These are phyloP conservation scores for Myiozetetes cayanensis DNA, from an alignment of 2,113 vertebrate genomes.

Conservation along the genomic window DNA sequence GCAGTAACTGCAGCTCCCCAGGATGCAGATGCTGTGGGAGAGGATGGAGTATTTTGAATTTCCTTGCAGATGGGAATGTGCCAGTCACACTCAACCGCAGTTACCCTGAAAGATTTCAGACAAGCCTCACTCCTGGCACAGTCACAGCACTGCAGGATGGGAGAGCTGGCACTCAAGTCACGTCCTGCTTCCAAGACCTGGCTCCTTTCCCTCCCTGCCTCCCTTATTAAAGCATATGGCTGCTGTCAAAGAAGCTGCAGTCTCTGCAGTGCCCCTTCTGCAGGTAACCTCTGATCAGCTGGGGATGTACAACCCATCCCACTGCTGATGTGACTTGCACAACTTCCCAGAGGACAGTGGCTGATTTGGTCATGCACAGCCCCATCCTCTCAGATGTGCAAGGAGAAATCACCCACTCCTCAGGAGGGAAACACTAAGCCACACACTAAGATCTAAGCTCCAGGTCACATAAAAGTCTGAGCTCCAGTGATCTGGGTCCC, in stretches of 20 bases:
- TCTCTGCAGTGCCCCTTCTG: not conserved
- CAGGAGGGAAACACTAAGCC: not conserved
- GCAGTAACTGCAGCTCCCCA: not conserved
- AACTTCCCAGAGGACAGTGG: not conserved
- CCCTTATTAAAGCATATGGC: not conserved
- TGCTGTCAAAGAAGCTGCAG: not conserved
- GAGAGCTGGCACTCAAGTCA: constrained; percentile 10
- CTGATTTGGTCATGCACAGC: not conserved
- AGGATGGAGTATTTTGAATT: not conserved
- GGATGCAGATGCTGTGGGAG: not conserved
- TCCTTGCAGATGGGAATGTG: not conserved
- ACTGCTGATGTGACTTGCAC: not conserved
- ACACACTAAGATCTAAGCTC: not conserved
- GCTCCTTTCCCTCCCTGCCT: not conserved
- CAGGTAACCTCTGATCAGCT: not conserved
- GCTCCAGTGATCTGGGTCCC: not conserved
- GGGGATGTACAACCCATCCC: not conserved
- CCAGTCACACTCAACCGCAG: not conserved
- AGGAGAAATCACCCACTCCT: not conserved
- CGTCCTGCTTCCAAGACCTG: not conserved
- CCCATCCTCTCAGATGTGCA: not conserved
- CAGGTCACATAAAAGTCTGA: not conserved
- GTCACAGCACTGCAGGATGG: constrained; percentile 9
- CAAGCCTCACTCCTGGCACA: not conserved
- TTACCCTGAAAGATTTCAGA: not conserved